phyloP scores from a whole-genome alignment of 1,140 invertebrate species.

The Drosophila sulfurigaster region DNA sequence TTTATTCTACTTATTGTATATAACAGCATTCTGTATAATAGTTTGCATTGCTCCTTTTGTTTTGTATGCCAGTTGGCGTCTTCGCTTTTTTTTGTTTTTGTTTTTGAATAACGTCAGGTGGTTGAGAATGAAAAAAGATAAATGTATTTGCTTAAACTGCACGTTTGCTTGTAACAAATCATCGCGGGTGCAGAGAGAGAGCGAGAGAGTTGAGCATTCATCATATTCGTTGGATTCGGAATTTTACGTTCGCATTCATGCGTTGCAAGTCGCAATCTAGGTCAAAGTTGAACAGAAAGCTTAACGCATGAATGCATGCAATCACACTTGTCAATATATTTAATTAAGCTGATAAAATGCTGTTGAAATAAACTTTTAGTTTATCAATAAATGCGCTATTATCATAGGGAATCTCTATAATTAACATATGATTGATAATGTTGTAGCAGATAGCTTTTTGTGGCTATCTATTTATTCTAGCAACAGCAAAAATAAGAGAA shows the following conservation, averaged over 20 bases:
- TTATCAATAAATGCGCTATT: slow-evolving; percentile 1
- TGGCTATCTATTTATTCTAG: neutral
- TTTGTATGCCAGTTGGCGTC: neutral
- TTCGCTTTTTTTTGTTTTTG: slow-evolving; percentile 25
- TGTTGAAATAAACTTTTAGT: neutral
- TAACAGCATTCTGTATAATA: slow-evolving; percentile 7
- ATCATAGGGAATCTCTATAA: neutral
- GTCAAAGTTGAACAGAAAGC: slow-evolving; percentile 49
- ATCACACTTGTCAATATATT: neutral
- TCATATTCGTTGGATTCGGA: slow-evolving; percentile 14
- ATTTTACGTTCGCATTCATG: slow-evolving; percentile 31
- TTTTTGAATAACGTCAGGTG: slow-evolving; percentile 16
- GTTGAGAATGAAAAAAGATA: slow-evolving; percentile 43
- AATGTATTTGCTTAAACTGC: slow-evolving; percentile 52
- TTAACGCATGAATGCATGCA: neutral
- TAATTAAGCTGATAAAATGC: slow-evolving; percentile 4
- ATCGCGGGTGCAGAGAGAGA: neutral
- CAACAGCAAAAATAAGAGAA: neutral
- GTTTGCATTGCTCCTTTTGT: neutral
- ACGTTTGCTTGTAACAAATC: slow-evolving; percentile 44
- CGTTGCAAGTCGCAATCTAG: slow-evolving; percentile 35
- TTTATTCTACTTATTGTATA: neutral
- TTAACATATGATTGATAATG: neutral
- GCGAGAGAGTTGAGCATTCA: slow-evolving; percentile 15
- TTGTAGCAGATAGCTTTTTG: neutral